Conservation (phyloP, 2,113 vertebrate species). For the Sinocyclocheilus anshuiensis region DNA sequence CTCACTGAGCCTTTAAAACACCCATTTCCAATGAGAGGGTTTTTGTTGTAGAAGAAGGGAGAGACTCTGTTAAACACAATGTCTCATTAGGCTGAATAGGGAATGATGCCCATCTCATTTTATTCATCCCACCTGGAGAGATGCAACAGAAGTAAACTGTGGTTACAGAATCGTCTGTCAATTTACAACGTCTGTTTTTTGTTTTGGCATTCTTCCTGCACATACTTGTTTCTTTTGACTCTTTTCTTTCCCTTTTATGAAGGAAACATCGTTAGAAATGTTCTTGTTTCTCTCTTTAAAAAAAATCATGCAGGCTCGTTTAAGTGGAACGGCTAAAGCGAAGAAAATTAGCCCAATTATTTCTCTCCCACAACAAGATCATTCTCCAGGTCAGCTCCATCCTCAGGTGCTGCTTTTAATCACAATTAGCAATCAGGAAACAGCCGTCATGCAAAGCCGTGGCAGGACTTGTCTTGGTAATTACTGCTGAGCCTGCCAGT, state of each 20-base stretch:
- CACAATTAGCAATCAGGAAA: constrained; percentile 55
- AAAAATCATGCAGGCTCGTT: not conserved
- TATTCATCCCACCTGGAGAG: constrained; percentile 42
- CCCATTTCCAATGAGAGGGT: not conserved
- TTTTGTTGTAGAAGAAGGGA: not conserved
- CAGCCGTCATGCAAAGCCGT: constrained; percentile 26
- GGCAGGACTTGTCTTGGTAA: constrained; percentile 32
- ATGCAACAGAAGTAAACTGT: constrained; percentile 40
- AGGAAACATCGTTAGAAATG: constrained; percentile 10
- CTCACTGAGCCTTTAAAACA: not conserved
- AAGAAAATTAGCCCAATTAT: constrained; percentile 54
- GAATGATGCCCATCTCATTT: constrained; percentile 42
- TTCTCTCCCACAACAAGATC: not conserved
- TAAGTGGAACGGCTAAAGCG: constrained; percentile 11
- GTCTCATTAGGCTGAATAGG: constrained; percentile 51
- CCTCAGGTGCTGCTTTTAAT: constrained; percentile 46
- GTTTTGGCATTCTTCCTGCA: not conserved
- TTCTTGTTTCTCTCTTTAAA: constrained; percentile 5
- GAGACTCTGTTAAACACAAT: constrained; percentile 36
- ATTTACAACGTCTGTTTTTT: constrained; percentile 30
- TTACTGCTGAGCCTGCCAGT: constrained; percentile 2
- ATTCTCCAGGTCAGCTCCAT: constrained; percentile 31
- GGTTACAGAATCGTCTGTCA: constrained; percentile 11
- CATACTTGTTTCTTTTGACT: not conserved
- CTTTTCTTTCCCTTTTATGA: constrained; percentile 22